Base-by-base conservation (phyloP, 2,888 invertebrate genomes). In the Acronicta alni region DNA sequence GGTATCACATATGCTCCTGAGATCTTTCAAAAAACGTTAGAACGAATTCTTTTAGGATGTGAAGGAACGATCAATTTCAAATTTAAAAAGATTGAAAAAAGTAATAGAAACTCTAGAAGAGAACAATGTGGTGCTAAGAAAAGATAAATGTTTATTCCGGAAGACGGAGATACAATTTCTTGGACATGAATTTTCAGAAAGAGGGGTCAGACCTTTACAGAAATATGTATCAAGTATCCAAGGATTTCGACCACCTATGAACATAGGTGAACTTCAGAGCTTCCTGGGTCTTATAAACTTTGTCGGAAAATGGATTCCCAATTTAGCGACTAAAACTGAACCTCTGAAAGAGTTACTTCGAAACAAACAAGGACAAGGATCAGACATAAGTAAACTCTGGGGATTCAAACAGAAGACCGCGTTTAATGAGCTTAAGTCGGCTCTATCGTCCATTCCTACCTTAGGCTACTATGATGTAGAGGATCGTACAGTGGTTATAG, bases 391-490 rank as follows among this genome's bases (percentile, higher is more conserved):
- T 17, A 39, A 39, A 17, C 3, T 39, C 9, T 39, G 39, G 39
- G 39, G 39, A 39, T 39, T 10, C 17, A 9, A 26, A 7, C 26
- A 26, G 7, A 1, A 9, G 3, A 26, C 26, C 9, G 26, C 26
- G 1, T 26, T 26, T 26, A 26, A 26, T 26, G 26, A 26, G 1
- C 26, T 26, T 0, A 26, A 26, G 26, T 26, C 9, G 9, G 26
- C 26, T 9, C 26, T 26, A 9, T 9, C 9, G 8, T 9, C 26
- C 26, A 26, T 26, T 1, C 26, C 26, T 26, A 26, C 26, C 9
- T 23, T 76, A 0, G 76, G 70, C 0, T 76, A 58, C 45, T 76
- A 76, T 9, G 59, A 76, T 53, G 20, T 35, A 0, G 16, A 55
- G 5, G 70, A 76, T 32, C 35, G 42, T n/a, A 73, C 71, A 0